phyloP scores from a whole-genome alignment of 1,140 invertebrate genomes.

The Berghia stephanieae region DNA sequence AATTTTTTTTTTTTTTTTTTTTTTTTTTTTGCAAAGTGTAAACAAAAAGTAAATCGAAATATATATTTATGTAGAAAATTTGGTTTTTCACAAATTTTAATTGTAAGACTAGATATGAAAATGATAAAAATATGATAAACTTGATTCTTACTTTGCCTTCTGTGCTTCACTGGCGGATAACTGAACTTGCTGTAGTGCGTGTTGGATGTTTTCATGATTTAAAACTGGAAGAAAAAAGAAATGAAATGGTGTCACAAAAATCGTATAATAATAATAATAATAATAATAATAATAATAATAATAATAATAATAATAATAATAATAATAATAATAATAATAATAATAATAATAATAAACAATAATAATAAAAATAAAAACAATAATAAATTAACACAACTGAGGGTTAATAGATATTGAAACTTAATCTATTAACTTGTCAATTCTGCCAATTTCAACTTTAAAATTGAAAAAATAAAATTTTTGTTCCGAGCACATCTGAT shows the following conservation, averaged over 20 bases:
- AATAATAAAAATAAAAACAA: background rate
- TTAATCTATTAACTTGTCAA: background rate
- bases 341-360: background rate
- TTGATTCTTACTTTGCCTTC: conserved; percentile 76
- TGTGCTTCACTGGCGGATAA: conserved; percentile 79
- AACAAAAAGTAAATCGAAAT: too few relatives aligned
- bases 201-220: conserved; percentile 83
- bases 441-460: background rate
- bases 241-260: too few relatives aligned
- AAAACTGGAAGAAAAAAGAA: conserved; percentile 64
- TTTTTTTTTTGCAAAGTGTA: too few relatives aligned
- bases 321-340: background rate
- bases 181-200: conserved; percentile 76
- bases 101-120: background rate
- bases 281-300: background rate
- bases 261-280: too few relatives aligned
- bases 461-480: background rate
- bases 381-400: background rate
- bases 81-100: too few relatives aligned
- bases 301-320: background rate
- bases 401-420: too few relatives aligned
- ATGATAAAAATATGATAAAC: background rate
- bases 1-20: too few relatives aligned
- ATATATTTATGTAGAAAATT: too few relatives aligned
- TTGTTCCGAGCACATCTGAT: too few relatives aligned